phyloP scores from a whole-genome alignment of 2,113 vertebrate genomes.

The Scophthalmus maximus region DNA sequence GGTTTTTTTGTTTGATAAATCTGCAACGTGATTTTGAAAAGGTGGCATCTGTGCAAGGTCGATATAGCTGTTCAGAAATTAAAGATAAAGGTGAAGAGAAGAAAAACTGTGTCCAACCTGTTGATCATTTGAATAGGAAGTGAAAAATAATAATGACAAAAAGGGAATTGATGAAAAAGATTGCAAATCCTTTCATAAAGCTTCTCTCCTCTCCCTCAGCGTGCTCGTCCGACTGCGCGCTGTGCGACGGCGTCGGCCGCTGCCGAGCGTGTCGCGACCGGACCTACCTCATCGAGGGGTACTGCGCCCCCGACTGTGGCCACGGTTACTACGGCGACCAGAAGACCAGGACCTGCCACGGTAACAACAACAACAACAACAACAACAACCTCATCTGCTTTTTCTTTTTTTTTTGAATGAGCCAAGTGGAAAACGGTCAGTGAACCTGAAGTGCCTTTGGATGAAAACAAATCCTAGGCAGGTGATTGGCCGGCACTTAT shows the following conservation, averaged over 20 bases:
- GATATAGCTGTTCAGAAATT: too few species aligned
- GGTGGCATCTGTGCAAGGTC: too few species aligned
- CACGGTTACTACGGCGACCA: constrained; percentile 83
- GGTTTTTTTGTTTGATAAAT: too few species aligned
- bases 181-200: too few species aligned
- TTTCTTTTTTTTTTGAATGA: not conserved
- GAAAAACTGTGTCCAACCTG: too few species aligned
- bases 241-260: constrained; percentile 78
- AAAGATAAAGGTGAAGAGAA: too few species aligned
- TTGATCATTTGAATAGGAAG: too few species aligned
- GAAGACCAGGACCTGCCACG: constrained; percentile 83
- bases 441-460: not conserved
- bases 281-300: constrained; percentile 83
- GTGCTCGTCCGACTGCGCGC: constrained; percentile 87
- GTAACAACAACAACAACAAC: constrained; percentile 72
- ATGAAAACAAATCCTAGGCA: too few species aligned
- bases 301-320: constrained; percentile 88
- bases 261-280: constrained; percentile 84
- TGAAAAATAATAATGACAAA: too few species aligned
- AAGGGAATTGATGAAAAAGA: too few species aligned
- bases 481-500: too few species aligned
- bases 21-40: too few species aligned
- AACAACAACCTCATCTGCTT: not conserved
- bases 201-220: constrained; percentile 76
- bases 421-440: not conserved